Percentiles rank a stretch among this genome's conserved stretches.
Evolutionary conservation across 2,113 vertebrate species (phyloP).

Genomic region (Sinosuthora webbiana): DNA sequence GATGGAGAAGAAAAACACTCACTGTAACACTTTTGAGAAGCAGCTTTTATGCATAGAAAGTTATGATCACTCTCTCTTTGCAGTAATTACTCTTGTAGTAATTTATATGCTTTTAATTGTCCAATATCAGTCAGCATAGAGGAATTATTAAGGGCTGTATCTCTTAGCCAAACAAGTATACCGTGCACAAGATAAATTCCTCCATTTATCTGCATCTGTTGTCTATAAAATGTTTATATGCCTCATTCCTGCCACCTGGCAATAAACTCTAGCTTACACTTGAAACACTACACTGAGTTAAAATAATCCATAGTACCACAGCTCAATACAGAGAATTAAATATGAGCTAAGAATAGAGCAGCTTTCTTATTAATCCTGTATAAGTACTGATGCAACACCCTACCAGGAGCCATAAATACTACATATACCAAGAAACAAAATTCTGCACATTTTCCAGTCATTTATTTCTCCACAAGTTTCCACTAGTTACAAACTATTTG

Average conservation of each 20-base stretch:
- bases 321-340: constrained; percentile 27
- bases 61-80: background rate
- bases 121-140: background rate
- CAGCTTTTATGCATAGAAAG: background rate
- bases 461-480: background rate
- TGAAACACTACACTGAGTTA: constrained; percentile 50
- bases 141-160: constrained; percentile 14
- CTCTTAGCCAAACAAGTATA: constrained; percentile 34
- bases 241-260: constrained; percentile 66
- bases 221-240: constrained; percentile 72
- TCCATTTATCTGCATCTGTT: constrained; percentile 73
- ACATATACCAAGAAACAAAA: background rate
- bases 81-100: background rate
- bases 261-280: constrained; percentile 61
- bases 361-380: background rate
- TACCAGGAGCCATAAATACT: background rate
- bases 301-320: constrained; percentile 35
- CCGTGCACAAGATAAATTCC: constrained; percentile 32
- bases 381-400: background rate
- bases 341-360: constrained; percentile 45
- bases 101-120: constrained; percentile 29
- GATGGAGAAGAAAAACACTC: background rate
- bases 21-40: background rate
- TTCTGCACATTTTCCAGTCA: background rate
- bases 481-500: background rate